These are phyloP conservation scores for Heliothis subflexa DNA, from an alignment of 1,140 invertebrate species.

Conservation along the genomic window DNA sequence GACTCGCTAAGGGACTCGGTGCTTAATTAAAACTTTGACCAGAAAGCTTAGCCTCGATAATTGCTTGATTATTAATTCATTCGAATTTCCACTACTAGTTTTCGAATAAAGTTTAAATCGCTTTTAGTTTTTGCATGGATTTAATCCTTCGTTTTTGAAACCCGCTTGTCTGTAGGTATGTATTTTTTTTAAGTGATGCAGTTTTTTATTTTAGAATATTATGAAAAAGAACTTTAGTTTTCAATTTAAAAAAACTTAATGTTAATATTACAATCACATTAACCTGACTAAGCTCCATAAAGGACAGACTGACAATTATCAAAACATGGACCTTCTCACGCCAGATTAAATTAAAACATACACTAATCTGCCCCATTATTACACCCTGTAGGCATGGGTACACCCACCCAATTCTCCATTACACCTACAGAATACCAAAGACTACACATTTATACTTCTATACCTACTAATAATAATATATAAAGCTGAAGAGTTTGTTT, in stretches of 20 bases:
- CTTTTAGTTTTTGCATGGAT: too few species aligned
- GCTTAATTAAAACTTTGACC: constrained; percentile 12
- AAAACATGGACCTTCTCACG: background rate
- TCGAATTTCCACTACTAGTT: background rate
- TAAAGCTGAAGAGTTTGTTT: too few species aligned
- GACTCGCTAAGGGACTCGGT: background rate
- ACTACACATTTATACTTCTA: too few species aligned
- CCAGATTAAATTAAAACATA: background rate
- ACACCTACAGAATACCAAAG: background rate
- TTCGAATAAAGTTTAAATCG: background rate
- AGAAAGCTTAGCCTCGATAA: background rate
- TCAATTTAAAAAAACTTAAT: too few species aligned
- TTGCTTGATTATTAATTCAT: background rate
- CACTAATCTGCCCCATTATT: background rate
- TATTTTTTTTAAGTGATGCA: too few species aligned
- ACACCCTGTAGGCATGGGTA: background rate
- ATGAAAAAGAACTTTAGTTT: too few species aligned
- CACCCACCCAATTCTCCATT: constrained; percentile 3
- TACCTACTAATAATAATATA: too few species aligned
- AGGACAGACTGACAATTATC: background rate
- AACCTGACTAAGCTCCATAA: too few species aligned
- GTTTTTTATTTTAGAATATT: too few species aligned
- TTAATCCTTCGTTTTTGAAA: too few species aligned
- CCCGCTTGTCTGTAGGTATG: too few species aligned
- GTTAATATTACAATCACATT: too few species aligned